Conservation (phyloP, 2,888 invertebrate species). For the Idaea straminata region DNA sequence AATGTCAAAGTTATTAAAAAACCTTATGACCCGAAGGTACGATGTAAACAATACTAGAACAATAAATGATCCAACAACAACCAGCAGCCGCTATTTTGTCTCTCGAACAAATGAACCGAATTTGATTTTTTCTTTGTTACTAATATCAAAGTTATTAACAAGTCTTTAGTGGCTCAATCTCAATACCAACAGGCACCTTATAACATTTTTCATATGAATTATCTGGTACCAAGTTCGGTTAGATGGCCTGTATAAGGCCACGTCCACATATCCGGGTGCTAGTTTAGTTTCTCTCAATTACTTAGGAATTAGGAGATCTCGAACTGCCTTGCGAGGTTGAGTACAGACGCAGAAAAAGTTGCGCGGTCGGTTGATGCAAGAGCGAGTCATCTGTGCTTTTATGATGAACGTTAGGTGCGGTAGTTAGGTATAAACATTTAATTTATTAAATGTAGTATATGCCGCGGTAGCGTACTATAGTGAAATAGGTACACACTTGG, state of each 20-base stretch:
- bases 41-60: too few relatives aligned
- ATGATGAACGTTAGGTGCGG: constrained; percentile 14
- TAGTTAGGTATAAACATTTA: background rate
- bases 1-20: too few relatives aligned
- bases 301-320: constrained; percentile 63
- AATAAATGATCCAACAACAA: too few relatives aligned
- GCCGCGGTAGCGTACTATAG: too few relatives aligned
- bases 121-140: too few relatives aligned
- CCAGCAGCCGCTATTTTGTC: too few relatives aligned
- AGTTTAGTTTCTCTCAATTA: constrained; percentile 71
- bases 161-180: too few relatives aligned
- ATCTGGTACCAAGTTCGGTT: constrained; percentile 47
- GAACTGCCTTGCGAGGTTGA: constrained; percentile 31
- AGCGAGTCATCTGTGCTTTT: constrained; percentile 20
- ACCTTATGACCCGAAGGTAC: too few relatives aligned
- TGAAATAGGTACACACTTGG: too few relatives aligned
- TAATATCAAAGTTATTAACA: too few relatives aligned
- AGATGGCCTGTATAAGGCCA: constrained; percentile 33
- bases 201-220: constrained; percentile 41
- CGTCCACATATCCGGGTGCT: constrained; percentile 39
- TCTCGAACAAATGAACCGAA: too few relatives aligned
- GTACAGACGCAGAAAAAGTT: constrained; percentile 49
- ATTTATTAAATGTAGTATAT: background rate
- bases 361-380: constrained; percentile 33
- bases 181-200: too few relatives aligned